A percentile compares a stretch with the other conserved stretches of the same genome.
Evolutionary conservation across 2,888 invertebrate genomes (phyloP).

Genomic region (Pomacea canaliculata): DNA sequence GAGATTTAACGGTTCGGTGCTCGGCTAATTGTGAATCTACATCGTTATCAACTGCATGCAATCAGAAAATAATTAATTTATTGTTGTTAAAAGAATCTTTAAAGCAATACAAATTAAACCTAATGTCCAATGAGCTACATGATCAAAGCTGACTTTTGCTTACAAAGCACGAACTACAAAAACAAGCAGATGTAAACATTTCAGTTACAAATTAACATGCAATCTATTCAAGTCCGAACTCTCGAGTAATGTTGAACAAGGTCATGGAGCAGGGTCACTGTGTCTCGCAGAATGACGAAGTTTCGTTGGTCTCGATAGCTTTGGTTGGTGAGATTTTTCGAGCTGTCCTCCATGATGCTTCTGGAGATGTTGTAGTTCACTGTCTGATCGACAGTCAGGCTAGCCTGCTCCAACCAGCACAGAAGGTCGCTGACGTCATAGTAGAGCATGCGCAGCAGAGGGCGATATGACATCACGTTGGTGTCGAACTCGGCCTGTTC

Average conservation of each 20-base stretch:
- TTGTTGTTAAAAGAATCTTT: background rate
- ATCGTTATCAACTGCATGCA: too few species aligned
- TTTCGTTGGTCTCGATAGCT: background rate
- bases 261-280: background rate
- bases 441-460: background rate
- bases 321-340: background rate
- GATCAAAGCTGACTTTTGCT: background rate
- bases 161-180: background rate
- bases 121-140: background rate
- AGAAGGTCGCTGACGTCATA: background rate
- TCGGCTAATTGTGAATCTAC: too few species aligned
- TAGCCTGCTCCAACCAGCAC: slow-evolving; percentile 20
- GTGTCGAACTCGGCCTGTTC: slow-evolving; percentile 10
- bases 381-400: slow-evolving; percentile 7
- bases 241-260: background rate
- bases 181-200: background rate
- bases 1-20: too few species aligned
- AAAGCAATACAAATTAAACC: background rate
- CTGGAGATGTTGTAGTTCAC: slow-evolving; percentile 12
- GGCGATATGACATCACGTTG: background rate
- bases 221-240: too few species aligned
- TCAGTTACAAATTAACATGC: background rate
- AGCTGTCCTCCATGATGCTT: background rate
- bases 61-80: background rate
- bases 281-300: slow-evolving; percentile 12